Conservation (phyloP, 2,888 invertebrate genomes). For the Exephanes ischioxanthus region DNA sequence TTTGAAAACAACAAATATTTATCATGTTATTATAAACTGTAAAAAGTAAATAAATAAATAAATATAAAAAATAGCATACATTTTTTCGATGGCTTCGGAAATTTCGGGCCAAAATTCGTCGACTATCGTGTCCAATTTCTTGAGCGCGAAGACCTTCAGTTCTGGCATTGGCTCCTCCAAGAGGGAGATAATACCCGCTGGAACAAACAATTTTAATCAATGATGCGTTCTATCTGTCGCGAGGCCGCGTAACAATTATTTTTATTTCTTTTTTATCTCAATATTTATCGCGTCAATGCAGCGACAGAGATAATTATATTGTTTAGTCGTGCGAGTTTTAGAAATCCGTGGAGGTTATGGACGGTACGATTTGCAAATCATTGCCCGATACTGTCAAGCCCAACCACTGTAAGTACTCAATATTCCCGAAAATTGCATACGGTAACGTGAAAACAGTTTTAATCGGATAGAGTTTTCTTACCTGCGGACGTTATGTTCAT, state of each 20-base stretch:
- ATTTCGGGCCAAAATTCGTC: conserved; percentile 99
- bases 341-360: conserved; percentile 76
- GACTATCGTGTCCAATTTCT: conserved; percentile 96
- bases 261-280: background rate
- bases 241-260: background rate
- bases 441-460: background rate
- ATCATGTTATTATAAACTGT: too few species aligned
- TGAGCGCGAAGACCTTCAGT: conserved; percentile 96
- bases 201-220: conserved; percentile 59
- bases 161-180: conserved; percentile 97
- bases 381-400: conserved; percentile 66
- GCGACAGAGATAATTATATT: conserved; percentile 16
- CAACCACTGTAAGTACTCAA: conserved; percentile 13
- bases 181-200: conserved; percentile 97
- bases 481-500: conserved; percentile 85
- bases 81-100: conserved; percentile 98
- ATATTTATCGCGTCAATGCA: background rate
- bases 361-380: conserved; percentile 81
- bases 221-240: background rate
- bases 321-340: conserved; percentile 40
- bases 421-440: background rate
- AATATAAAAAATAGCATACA: conserved; percentile 86
- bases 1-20: too few species aligned
- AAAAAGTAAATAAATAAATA: background rate
- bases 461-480: conserved; percentile 65